phyloP scores from a whole-genome alignment of 2,888 invertebrate species.

The Caenorhabditis sp. region DNA sequence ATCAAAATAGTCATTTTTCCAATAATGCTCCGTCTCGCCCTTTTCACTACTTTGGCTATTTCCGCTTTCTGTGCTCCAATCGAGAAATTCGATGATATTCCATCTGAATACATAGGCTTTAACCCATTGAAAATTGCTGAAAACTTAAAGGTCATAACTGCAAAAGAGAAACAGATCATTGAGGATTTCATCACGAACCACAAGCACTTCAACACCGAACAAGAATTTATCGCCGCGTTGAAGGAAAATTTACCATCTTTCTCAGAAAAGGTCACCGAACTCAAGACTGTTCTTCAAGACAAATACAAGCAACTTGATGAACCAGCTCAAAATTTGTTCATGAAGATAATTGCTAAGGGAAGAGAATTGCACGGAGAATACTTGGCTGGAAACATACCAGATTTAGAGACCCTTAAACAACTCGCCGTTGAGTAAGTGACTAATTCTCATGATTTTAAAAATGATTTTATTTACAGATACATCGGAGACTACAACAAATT shows the following conservation, averaged over 20 bases:
- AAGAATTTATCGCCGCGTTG: constrained; percentile 61
- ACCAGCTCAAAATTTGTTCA: constrained; percentile 66
- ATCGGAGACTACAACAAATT: constrained; percentile 57
- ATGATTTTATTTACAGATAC: constrained; percentile 28
- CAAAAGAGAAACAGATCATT: constrained; percentile 62
- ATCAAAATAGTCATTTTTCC: constrained; percentile 11
- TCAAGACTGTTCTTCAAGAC: constrained; percentile 55
- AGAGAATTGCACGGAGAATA: constrained; percentile 60
- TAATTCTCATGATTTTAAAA: background rate
- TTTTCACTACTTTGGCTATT: constrained; percentile 45
- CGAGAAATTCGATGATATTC: constrained; percentile 61
- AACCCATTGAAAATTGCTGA: constrained; percentile 66
- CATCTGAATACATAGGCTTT: constrained; percentile 63
- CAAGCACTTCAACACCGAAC: constrained; percentile 54
- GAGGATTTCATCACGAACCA: constrained; percentile 63
- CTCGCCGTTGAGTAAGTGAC: constrained; percentile 37
- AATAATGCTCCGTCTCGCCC: constrained; percentile 42
- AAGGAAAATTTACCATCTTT: constrained; percentile 65
- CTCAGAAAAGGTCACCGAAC: constrained; percentile 61
- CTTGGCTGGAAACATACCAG: constrained; percentile 62
- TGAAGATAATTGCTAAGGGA: constrained; percentile 58
- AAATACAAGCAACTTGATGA: constrained; percentile 58
- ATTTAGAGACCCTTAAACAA: constrained; percentile 56
- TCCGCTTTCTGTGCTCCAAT: constrained; percentile 51
- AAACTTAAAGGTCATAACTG: constrained; percentile 64